Evolutionary conservation across 2,888 invertebrate genomes (phyloP), one percentile per base, ranked within the genome.

Genomic region (Cephus pulcher): DNA sequence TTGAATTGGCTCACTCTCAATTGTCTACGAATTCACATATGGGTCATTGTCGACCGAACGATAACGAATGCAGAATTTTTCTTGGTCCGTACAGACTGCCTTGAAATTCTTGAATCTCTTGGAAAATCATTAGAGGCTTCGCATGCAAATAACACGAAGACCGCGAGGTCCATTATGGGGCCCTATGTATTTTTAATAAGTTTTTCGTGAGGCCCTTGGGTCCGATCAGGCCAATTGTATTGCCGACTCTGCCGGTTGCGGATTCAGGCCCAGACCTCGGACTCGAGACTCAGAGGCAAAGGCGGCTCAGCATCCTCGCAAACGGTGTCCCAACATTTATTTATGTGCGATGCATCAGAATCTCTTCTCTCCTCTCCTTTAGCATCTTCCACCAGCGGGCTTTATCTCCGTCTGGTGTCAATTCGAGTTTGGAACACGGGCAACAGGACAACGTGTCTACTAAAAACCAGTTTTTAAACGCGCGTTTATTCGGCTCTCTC

Each of bases 391-490:
- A 74, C 83, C 82, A 80, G 81, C 82, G 84, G 86, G 86, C 85
- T 88, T 88, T 89, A 88, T 90, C 89, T 88, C 80, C 86, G 87
- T 86, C 86, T 88, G 86, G 89, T 91, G 91, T 91, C 91, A 90
- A 91, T 90, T 91, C 89, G 88, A 89, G 91, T 91, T 91, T 91
- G 89, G 88, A 88, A 88, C 88, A 89, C 87, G 88, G 86, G 80
- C 87, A 89, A 88, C 87, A 87, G 89, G 88, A 89, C 90, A 89
- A 90, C 89, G 88, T 90, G 89, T 90, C 90, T 89, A 90, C 90
- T 88, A 88, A 88, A 89, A 90, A 90, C 90, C 90, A 87, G 90
- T 90, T 90, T 87, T 88, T 86, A 88, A 88, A 87, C 87, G 85
- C 85, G 82, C 87, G 85, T 88, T 88, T 87, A 89, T 89, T 88